These are phyloP conservation scores for Nipponacmea schrenckii DNA, from an alignment of 2,888 invertebrate genomes.

Conservation along the genomic window DNA sequence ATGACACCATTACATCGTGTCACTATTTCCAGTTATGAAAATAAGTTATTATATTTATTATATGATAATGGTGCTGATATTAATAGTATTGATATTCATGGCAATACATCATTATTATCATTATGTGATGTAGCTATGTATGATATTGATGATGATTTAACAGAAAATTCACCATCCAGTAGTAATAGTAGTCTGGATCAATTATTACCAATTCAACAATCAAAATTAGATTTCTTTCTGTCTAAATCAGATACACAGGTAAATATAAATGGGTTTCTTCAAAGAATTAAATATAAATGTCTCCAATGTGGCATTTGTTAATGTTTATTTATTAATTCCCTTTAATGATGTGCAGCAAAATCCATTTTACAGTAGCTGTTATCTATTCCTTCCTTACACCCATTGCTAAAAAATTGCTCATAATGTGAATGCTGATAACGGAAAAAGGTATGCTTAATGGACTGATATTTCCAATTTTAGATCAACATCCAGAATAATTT, in stretches of 20 bases:
- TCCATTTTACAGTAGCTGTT: no score
- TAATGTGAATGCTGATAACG: no score
- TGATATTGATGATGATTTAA: constrained; percentile 43
- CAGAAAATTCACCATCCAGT: constrained; percentile 42
- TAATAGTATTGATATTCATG: constrained; percentile 44
- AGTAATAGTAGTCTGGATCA: constrained; percentile 47
- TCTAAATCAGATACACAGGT: constrained; percentile 46
- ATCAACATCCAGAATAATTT: constrained; percentile 50
- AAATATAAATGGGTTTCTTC: constrained; percentile 10
- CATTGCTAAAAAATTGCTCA: no score
- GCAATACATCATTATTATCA: constrained; percentile 54
- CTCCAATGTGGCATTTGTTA: no score
- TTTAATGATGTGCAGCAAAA: no score
- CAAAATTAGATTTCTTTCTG: constrained; percentile 48
- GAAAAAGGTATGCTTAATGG: no score
- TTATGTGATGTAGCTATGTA: constrained; percentile 52
- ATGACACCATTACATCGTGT: constrained; percentile 52
- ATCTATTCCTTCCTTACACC: no score
- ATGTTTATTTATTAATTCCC: no score
- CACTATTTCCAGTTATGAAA: constrained; percentile 47
- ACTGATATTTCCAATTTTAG: constrained; percentile 36
- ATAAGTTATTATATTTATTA: constrained; percentile 45
- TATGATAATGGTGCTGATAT: constrained; percentile 55
- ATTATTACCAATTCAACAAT: constrained; percentile 40
- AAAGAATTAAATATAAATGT: background rate